Base-by-base conservation (phyloP, 2,113 vertebrate species). In the Dipodomys ordii region DNA sequence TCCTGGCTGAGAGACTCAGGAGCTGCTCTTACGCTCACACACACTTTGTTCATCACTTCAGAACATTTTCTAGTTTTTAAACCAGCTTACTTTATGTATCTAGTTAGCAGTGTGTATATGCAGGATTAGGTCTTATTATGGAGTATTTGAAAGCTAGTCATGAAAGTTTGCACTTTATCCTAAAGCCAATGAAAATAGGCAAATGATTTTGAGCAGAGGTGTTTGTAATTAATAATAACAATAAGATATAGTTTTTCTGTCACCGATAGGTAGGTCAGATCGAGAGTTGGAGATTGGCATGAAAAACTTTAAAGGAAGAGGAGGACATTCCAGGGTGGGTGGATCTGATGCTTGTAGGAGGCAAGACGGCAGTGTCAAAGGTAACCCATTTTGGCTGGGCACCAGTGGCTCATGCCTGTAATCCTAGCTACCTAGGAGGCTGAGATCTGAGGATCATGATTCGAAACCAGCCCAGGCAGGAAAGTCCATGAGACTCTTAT, bases 151-250 rank as follows among this genome's bases (percentile, higher is more conserved):
- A 92, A 84, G 28, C 53, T 92, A 69, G 28, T 83, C 30, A 82
- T 77, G 81, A 7, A 94, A 22, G 1, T 85, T 88, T 74, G 32
- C 30, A 81, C 67, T 92, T 92, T 91, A 87, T 89, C 18, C 23
- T 71, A 39, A 83, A 83, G 72, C 69, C 67, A 89, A 0, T 80
- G 78, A 87, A 68, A 91, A 65, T 81, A 92, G 46, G 53, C 62
- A 95, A 35, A 73, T 89, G n/a, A 53, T 94, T 94, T 89, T 68
- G 85, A 91, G 67, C 44, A 81, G n/a, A 10, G 20, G 2, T 68
- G 15, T 90, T 46, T 77, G 10, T 83, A 62, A 74, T 91, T 10
- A 62, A 16, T 85, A 88, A 35, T 82, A 91, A 83, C 53, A 86
- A 73, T 49, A 49, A 87, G 20, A 22, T 65, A 68, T 83, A 79